These are phyloP conservation scores for Brachynemurus nebulosus DNA, from an alignment of 2,888 invertebrate genomes.

Conservation along the genomic window DNA sequence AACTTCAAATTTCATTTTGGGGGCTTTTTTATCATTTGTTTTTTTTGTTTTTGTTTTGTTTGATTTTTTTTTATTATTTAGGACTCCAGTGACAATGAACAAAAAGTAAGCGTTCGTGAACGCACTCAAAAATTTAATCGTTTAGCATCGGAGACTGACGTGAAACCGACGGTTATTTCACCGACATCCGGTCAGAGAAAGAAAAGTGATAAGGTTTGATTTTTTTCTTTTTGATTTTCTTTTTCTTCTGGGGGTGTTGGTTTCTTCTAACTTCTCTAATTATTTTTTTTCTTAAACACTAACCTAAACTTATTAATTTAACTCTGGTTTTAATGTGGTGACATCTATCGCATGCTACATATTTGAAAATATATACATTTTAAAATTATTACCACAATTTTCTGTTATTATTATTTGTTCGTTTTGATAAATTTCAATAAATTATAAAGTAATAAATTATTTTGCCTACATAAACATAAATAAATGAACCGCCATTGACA, in stretches of 20 bases:
- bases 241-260: slow-evolving; percentile 4
- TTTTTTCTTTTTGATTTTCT: slow-evolving; percentile 8
- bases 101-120: slow-evolving; percentile 78
- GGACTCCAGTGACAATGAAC: slow-evolving; percentile 34
- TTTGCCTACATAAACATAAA: neutral
- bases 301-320: neutral
- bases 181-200: slow-evolving; percentile 27
- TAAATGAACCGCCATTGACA: slow-evolving; percentile 4
- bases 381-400: no score
- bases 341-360: no score
- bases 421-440: neutral
- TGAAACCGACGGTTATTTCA: slow-evolving; percentile 35
- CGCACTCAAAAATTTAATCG: slow-evolving; percentile 85
- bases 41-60: slow-evolving; percentile 5
- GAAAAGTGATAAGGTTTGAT: slow-evolving; percentile 49
- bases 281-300: neutral
- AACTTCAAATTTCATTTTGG: neutral
- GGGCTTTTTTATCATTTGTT: neutral
- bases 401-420: no score
- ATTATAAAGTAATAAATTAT: neutral
- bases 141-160: slow-evolving; percentile 70
- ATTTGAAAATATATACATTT: no score
- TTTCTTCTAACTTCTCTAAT: neutral
- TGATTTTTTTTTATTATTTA: slow-evolving; percentile 2
- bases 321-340: neutral